Base-by-base conservation (phyloP, 2,888 invertebrate species). In the Tetragonisca angustula region DNA sequence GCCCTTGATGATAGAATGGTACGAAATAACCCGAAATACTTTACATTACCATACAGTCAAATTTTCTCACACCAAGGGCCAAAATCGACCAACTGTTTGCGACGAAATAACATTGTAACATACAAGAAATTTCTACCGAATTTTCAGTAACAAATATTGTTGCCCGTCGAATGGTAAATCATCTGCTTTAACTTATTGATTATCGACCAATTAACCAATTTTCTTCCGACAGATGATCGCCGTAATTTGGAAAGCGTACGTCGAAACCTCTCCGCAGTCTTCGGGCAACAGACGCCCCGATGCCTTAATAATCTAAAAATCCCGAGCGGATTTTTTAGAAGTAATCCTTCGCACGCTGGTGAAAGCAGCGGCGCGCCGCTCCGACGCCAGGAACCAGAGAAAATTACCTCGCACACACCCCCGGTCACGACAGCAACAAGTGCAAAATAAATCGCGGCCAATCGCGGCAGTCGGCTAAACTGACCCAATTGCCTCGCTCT, bases 371-470 rank as follows among this genome's bases (percentile, higher is more conserved):
- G 13, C 32, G 11, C 64, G n/a, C 65, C 43, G 36, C n/a, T 43
- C 65, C 9, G n/a, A 65, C 17, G 17, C 4, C 65, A 65, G 9
- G 13, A 61, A 61, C 2, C 21, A 9, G 19, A 49, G 36, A 74
- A 65, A 36, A 74, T 74, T 65, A 74, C 62, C 64, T 65, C 27
- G 43, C 43, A 56, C 65, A 36, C 65, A 36, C 3, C 19, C 19
- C 43, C 43, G 43, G 36, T 54, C 5, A 67, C 75, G 43, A 56
- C 75, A 65, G 75, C 75, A 67, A 75, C 69, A 59, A 76, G 69
- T 50, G 76, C 27, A 69, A 76, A 69, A 69, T 43, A 49, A 74
- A 74, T 65, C 52, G n/a, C 32, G 52, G 36, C 36, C 36, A 74
- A 36, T 64, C 74, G 64, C 19, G 13, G 32, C 15, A 36, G n/a